phyloP scores from a whole-genome alignment of 2,113 vertebrate species.

The Butastur rufipennis region DNA sequence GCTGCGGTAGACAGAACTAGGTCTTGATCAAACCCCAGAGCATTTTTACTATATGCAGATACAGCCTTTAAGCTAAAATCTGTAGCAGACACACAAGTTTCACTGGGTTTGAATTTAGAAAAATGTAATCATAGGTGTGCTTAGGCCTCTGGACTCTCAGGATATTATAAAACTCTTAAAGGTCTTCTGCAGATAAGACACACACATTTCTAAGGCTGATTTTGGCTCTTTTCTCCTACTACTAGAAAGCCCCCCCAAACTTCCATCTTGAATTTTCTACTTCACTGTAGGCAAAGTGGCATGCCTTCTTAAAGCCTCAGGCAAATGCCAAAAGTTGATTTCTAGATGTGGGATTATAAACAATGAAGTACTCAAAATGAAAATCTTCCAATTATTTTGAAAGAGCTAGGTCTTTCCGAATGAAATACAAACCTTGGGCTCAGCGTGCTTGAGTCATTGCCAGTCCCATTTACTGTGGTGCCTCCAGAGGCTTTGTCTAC shows the following conservation, averaged over 20 bases:
- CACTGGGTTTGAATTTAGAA: background rate
- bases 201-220: background rate
- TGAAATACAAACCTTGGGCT: background rate
- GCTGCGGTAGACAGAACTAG: background rate
- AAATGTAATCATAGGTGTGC: background rate
- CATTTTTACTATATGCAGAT: background rate
- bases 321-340: background rate
- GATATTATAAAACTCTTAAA: background rate
- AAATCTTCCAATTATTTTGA: background rate
- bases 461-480: background rate
- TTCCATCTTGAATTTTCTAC: background rate
- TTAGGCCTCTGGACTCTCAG: background rate
- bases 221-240: background rate
- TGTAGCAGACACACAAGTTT: background rate
- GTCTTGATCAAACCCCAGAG: background rate
- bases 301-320: background rate
- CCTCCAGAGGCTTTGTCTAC: background rate
- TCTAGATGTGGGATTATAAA: background rate
- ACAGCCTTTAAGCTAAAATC: background rate
- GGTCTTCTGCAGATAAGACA: background rate
- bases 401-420: background rate
- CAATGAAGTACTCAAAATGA: background rate
- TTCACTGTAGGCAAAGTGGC: background rate
- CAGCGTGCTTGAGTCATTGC: background rate
- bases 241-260: rapidly evolving